Evolutionary conservation across 1,140 invertebrate genomes (phyloP), one percentile per base, ranked within the genome.

Genomic region (Drosophila baimaii): DNA sequence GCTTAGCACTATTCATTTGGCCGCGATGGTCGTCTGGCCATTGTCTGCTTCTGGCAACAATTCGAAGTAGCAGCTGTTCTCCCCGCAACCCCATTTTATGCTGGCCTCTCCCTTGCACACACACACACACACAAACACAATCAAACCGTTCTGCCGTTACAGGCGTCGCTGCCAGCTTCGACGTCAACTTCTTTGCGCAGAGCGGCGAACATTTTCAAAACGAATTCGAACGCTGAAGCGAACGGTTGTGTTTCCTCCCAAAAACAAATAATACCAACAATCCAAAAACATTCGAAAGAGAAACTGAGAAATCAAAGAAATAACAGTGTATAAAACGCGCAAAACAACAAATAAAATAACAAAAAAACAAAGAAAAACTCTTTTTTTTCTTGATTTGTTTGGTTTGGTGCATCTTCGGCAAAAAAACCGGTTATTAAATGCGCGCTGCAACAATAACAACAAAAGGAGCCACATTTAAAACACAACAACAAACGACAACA

Each of bases 171-270:
- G 79, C 63, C 68, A 63, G 62, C 84, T 64, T 65, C 69, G 35
- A 27, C 41, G 69, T 72, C 51, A 44, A 71, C 69, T 72, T 72
- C 33, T 33, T 72, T 47, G 43, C 66, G 35, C 35, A 57, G 63
- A 69, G 77, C 77, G 64, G 43, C 57, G 46, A 51, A 35, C 23
- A 51, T 35, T 56, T 78, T 91, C 70, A 91, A 91, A 90, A 79
- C 79, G 79, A 80, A 78, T 91, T 91, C 76, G 90, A 91, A 90
- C 84, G 81, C 68, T 68, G 29, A 66, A 81, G 74, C 55, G 90
- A 91, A 81, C 89, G 84, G 89, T 89, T 74, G 89, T 84, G 70
- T 81, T 78, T 55, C 23, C 19, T 65, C 41, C 31, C 12, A 41
- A 70, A 52, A 73, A 64, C 46, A 75, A 27, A 33, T 21, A 55